These are phyloP conservation scores for Drosophila pseudotalamancana DNA, from an alignment of 2,888 invertebrate species.

Conservation along the genomic window DNA sequence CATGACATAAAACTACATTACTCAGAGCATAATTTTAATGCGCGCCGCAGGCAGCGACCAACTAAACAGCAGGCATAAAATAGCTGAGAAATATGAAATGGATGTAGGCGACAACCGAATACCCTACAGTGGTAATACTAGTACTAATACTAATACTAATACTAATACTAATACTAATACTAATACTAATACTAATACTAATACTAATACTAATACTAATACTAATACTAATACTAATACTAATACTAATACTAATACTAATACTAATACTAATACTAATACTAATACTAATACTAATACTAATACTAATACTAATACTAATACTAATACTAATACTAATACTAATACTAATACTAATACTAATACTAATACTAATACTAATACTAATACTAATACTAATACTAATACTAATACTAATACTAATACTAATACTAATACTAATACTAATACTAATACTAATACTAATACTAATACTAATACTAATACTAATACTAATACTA, in stretches of 20 bases:
- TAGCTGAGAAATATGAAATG: slow-evolving; percentile 14
- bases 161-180: no score
- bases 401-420: not conserved
- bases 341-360: no score
- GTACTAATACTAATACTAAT: no score
- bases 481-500: not conserved
- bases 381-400: no score
- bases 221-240: no score
- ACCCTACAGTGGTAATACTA: slow-evolving; percentile 11
- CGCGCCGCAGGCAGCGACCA: slow-evolving; percentile 45
- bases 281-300: not conserved
- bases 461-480: not conserved
- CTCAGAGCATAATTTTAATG: slow-evolving; percentile 72
- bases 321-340: no score
- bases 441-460: not conserved
- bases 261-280: no score
- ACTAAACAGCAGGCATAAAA: slow-evolving; percentile 61
- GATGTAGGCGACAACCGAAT: slow-evolving; percentile 8
- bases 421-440: not conserved
- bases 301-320: no score
- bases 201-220: no score
- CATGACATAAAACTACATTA: slow-evolving; percentile 64
- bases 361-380: no score
- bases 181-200: no score
- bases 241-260: no score